A percentile compares a stretch with the other conserved stretches of the same genome.
phyloP scores from a whole-genome alignment of 1,140 invertebrate species.

The Cotesia typhae region DNA sequence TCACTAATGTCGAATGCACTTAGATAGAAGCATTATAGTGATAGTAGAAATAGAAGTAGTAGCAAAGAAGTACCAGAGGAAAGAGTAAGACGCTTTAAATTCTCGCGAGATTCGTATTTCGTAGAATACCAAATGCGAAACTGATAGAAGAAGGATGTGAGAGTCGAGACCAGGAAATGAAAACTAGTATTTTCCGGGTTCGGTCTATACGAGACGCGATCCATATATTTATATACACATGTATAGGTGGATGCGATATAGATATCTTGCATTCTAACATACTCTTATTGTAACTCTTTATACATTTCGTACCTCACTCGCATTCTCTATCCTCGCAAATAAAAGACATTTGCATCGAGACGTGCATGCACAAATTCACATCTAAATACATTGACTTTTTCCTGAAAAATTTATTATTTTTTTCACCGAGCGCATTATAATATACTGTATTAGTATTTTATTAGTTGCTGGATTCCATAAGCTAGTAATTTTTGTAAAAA shows the following conservation, averaged over 20 bases:
- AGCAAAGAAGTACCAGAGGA: slow-evolving; percentile 1
- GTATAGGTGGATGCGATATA: slow-evolving; percentile 21
- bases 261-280: slow-evolving; percentile 9
- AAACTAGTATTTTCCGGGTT: slow-evolving; percentile 42
- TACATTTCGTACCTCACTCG: not conserved
- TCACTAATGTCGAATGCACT: too few relatives aligned
- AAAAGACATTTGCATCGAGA: slow-evolving; percentile 31
- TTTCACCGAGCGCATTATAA: slow-evolving; percentile 21
- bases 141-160: slow-evolving; percentile 46
- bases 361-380: slow-evolving; percentile 23
- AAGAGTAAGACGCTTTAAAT: slow-evolving; percentile 41
- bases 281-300: slow-evolving; percentile 2
- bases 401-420: not conserved
- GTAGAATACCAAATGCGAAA: slow-evolving; percentile 51
- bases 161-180: slow-evolving; percentile 40
- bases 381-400: slow-evolving; percentile 10
- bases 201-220: too few relatives aligned
- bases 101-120: slow-evolving; percentile 50
- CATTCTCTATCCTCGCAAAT: not conserved
- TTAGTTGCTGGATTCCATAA: too few relatives aligned
- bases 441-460: too few relatives aligned
- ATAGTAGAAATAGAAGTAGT: not conserved
- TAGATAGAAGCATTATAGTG: too few relatives aligned
- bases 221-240: slow-evolving; percentile 15
- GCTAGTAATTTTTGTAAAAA: too few relatives aligned